Evolutionary conservation across 1,140 invertebrate species (phyloP), one percentile per base, ranked within the genome.

Genomic region (Sogatella furcifera): DNA sequence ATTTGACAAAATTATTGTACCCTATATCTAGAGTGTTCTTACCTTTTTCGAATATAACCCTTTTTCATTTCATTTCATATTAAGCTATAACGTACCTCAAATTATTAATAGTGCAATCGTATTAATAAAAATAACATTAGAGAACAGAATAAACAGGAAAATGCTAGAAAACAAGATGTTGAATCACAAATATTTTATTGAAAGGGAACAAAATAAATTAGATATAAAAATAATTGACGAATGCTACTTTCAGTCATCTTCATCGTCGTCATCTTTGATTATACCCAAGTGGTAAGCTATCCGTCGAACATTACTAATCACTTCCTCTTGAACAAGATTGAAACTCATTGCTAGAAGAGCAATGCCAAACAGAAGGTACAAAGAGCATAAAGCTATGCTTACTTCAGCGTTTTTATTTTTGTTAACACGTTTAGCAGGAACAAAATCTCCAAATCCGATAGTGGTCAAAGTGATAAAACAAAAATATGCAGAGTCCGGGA

Each of bases 271-370:
- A 44, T 81, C 80, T 70, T 92, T 92, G 62, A 93, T 84, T 69
- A 93, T 92, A 21, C 90, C 91, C 22, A 94, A 74, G 42, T 84
- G 81, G 64, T 85, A 88, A 8, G 89, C 90, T 10, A 93, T 81
- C 42, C 81, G 81, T 69, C 91, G 91, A 0, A 93, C 89, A 67
- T 89, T 88, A 53, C 84, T 89, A 63, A 92, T 90, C 5, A 93
- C 90, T 72, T 93, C 89, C 70, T 93, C 90, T 73, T 94, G 91
- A 19, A 97, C 93, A 64, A 99, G 79, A 77, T 98, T 97, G 75
- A 99, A 98, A 69, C 92, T 95, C 97, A 99, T 99, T 19, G 95
- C 95, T 55, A 99, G 74, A 28, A 99, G 78, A 0, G 96, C 93
- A 72, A 99, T 98, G 8, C 96, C 96, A 72, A 97, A 95, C 13